These are phyloP conservation scores for Alexandromys oeconomus DNA, from an alignment of 2,797 vertebrate species.

Conservation along the genomic window DNA sequence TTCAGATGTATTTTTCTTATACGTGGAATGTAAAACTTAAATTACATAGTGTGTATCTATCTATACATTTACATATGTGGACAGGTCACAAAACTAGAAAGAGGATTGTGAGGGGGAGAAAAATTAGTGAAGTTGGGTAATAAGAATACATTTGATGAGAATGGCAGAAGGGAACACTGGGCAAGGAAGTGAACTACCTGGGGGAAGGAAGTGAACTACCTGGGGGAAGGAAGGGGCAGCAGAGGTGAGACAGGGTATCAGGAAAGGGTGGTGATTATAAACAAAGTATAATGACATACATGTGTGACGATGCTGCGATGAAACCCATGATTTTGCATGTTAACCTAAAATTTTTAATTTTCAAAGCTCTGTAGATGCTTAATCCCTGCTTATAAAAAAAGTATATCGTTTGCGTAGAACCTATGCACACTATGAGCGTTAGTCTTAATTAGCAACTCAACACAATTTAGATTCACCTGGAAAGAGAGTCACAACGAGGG, in stretches of 20 bases:
- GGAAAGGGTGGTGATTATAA: not conserved
- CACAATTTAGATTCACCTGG: not conserved
- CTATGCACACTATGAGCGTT: not conserved
- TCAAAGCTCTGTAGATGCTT: not conserved
- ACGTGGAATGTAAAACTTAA: not conserved
- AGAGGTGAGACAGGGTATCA: not conserved
- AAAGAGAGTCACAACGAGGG: not conserved
- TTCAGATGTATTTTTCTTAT: not conserved
- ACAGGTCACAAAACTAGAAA: not conserved
- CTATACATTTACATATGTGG: not conserved
- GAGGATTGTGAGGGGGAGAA: not conserved
- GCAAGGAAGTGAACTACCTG: too few species aligned
- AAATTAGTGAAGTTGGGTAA: not conserved
- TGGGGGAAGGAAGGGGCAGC: not conserved
- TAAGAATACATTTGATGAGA: not conserved
- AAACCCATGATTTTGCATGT: not conserved
- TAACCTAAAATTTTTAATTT: not conserved
- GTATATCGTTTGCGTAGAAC: not conserved
- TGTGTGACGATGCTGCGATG: not conserved
- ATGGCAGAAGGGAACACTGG: not conserved
- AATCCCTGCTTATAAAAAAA: not conserved
- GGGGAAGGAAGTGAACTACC: not conserved
- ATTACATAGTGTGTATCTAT: not conserved
- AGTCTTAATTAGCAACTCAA: not conserved
- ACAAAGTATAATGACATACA: not conserved